Evolutionary conservation across 2,797 vertebrate genomes (phyloP).

Genomic region (Apogon hyalosoma): DNA sequence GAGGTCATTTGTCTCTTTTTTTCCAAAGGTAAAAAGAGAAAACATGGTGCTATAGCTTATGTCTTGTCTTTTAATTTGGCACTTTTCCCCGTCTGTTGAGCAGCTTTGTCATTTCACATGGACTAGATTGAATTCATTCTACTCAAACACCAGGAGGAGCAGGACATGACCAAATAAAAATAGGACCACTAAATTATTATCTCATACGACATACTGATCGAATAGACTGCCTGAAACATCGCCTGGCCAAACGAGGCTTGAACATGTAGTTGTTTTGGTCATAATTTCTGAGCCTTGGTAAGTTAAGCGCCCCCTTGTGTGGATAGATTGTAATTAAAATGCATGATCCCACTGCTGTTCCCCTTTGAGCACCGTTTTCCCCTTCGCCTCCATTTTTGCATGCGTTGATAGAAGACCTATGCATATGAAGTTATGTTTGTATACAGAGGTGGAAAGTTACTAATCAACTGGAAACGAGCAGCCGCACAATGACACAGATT

Average conservation of each 20-base stretch:
- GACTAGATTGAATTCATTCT: not conserved
- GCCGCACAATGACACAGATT: not conserved
- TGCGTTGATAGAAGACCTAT: constrained; percentile 36
- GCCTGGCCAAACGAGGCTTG: not conserved
- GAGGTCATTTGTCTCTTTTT: constrained; percentile 5
- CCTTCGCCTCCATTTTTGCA: constrained; percentile 66
- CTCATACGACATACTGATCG: not conserved
- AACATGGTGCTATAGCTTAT: not conserved
- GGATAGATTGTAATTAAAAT: constrained; percentile 38
- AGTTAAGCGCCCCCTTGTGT: constrained; percentile 15
- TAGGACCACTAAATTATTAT: not conserved
- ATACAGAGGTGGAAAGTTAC: constrained; percentile 68
- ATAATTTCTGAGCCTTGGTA: not conserved
- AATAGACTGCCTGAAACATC: constrained; percentile 1
- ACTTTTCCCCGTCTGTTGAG: constrained; percentile 26
- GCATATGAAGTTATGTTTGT: constrained; percentile 26
- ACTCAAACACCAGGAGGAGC: not conserved
- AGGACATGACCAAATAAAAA: not conserved
- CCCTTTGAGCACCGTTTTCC: constrained; percentile 46
- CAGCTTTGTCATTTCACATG: not conserved
- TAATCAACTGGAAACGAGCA: not conserved
- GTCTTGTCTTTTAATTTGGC: constrained; percentile 40
- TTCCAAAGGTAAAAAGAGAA: not conserved
- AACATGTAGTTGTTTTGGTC: constrained; percentile 13
- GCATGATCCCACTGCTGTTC: constrained; percentile 78